Base-by-base conservation (phyloP, 2,888 invertebrate species). In the Ornithoptera alexandrae region DNA sequence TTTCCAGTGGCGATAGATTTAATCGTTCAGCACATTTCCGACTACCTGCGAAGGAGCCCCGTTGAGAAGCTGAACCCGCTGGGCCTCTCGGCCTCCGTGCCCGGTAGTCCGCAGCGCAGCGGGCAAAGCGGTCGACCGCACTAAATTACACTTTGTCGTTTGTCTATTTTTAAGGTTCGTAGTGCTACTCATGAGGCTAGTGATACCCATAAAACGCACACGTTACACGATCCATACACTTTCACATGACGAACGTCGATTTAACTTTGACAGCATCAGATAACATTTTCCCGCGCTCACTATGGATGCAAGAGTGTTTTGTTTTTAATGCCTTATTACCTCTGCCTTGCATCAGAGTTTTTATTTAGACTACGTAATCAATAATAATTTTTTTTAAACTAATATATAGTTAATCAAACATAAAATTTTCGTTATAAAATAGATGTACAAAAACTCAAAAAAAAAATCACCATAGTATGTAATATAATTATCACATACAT, bases 21-120 rank as follows among this genome's bases (percentile, higher is more conserved):
- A 87, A 98, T 99, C 83, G 98, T 99, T 65, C 98, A 98, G 90
- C 98, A 98, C 89, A 98, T 99, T 86, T 96, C 97, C 78, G 98
- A 98, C 86, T 95, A 98, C 83, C 92, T 98, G 80, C 95, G 94
- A 79, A 79, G 87, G 62, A 88, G 83, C 71, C 81, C 86, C 0
- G 72, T 73, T 10, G 86, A 84, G 71, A 84, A 83, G 76, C 73
- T 74, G 42, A 71, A 68, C 18, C 71, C 75, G 46, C 74, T 84
- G 39, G 76, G 79, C 1, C 81, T 84, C n/a, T 76, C 85, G 1
- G 72, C 84, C 1, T 88, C 92, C 0, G 84, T 83, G 72, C 90
- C 91, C 18, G 86, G 81, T 71, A 92, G 91, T 71, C 92, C 92
- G 69, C 92, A 92, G 77, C 85, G 90, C 15, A 78, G 75, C 65